Conservation (phyloP, 2,888 invertebrate species). For the Agrotis puta region DNA sequence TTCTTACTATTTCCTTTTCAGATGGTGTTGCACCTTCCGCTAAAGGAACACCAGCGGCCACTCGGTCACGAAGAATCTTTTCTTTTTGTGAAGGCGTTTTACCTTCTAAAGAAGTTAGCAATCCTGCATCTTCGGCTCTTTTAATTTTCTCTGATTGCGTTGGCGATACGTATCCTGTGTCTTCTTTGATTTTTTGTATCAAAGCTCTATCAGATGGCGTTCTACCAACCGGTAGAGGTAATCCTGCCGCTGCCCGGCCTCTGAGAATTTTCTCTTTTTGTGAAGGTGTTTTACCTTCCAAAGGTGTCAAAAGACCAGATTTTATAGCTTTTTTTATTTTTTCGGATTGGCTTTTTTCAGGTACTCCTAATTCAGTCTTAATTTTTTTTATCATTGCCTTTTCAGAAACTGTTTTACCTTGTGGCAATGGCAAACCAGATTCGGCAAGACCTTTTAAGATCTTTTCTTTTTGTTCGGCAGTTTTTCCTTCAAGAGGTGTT, state of each 20-base stretch:
- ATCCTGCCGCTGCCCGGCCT: slow-evolving; percentile 61
- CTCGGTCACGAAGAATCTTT: slow-evolving; percentile 60
- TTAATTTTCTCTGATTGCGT: slow-evolving; percentile 59
- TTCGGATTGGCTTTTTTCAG: slow-evolving; percentile 47
- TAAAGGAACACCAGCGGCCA: slow-evolving; percentile 47
- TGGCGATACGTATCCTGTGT: slow-evolving; percentile 64
- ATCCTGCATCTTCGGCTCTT: slow-evolving; percentile 62
- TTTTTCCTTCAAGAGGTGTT: slow-evolving; percentile 56
- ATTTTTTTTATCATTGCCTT: slow-evolving; percentile 54
- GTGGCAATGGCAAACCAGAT: slow-evolving; percentile 53
- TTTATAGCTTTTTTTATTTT: slow-evolving; percentile 40
- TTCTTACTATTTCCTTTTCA: slow-evolving; percentile 58
- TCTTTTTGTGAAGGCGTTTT: slow-evolving; percentile 65
- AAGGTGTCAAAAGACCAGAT: slow-evolving; percentile 64
- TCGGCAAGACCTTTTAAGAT: slow-evolving; percentile 44
- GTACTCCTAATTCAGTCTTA: slow-evolving; percentile 52
- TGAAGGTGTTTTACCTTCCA: slow-evolving; percentile 67
- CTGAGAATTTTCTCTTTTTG: slow-evolving; percentile 71
- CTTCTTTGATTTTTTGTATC: slow-evolving; percentile 54
- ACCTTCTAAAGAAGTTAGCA: slow-evolving; percentile 64
- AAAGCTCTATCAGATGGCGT: slow-evolving; percentile 64
- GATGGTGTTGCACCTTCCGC: slow-evolving; percentile 66
- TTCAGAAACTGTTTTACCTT: slow-evolving; percentile 53
- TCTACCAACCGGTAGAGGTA: slow-evolving; percentile 65
- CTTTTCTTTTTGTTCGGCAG: slow-evolving; percentile 47